Base-by-base conservation (phyloP, 2,797 vertebrate genomes). In the Sebastolobus alascanus region DNA sequence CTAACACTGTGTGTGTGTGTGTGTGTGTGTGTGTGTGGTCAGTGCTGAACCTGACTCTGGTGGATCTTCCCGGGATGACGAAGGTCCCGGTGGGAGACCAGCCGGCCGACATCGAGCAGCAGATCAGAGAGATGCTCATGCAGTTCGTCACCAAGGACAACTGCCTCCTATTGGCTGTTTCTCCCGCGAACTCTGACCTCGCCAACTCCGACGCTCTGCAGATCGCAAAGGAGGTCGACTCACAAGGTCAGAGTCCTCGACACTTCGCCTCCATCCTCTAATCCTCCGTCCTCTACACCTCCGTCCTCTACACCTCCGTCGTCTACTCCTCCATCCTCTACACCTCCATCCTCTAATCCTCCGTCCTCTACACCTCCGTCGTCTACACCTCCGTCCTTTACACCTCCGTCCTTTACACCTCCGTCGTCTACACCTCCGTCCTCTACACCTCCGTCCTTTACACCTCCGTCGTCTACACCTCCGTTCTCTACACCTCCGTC, bases 141-240 rank as follows among this genome's bases (percentile, higher is more conserved):
- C 98, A 99, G 93, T 99, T 99, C 2, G 97, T 98, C 84, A 99
- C 97, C 84, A 99, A 99, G 90, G 98, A 98, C 68, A 99, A 99
- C 90, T 99, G 98, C 89, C 97, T 99, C 76, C 94, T 98, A 80
- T 87, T 99, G 87, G 97, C 98, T 0, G 98, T 99, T 18, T 98
- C 98, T 2, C 98, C 97, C 0, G 98, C 98, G 87, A 99, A 99
- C 93, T 97, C 97, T 0, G 98, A 99, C 91, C 93, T 99, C 73
- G 98, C 98, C 91, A 99, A 99, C 94, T 99, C 98, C 0, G 98
- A 99, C 70, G 98, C 98, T 31, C 96, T 99, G 87, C 98, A 99
- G 94, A 94, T 99, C 0, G 97, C 98, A 80, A 99, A 99, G 90
- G 98, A 99, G 79, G 97, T 99, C 16, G 98, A 99, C 93, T 97